Base-by-base conservation (phyloP, 1,140 invertebrate genomes). In the Dreissena rostriformis region DNA sequence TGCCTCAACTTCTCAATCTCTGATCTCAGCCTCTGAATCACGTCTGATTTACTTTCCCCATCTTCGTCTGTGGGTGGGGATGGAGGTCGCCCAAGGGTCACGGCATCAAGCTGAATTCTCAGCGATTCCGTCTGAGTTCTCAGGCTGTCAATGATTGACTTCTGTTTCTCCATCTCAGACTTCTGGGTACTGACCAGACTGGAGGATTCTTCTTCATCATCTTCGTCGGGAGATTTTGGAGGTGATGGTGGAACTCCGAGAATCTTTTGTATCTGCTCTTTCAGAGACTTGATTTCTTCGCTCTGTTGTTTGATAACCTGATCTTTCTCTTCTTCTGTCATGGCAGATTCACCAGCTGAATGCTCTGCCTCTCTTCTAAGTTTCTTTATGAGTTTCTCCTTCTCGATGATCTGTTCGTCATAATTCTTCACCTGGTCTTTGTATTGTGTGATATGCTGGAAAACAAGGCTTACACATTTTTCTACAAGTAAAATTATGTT, bases 341-440 rank as follows among this genome's bases (percentile, higher is more conserved):
- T 77, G 39, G 24, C 8, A 17, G n/a, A n/a, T 11, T 68, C n/a
- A 17, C 26, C 8, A 6, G 67, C 51, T 6, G 74, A 14, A 55
- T 63, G 73, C 28, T 79, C 76, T n/a, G 84, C 24, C 68, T 88
- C 84, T 51, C 84, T 79, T 68, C 83, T 85, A 2, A 87, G 65
- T 52, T 83, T 82, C 17, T 75, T 61, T 19, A 84, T 79, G 28
- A 83, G 80, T 49, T 76, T 29, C 14, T 83, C 82, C 52, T 87
- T 83, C n/a, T 75, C 66, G 19, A 81, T 19, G 11, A 87, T 71
- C 39, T 87, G 84, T 17, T 76, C 72, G 67, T 88, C 87, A 78
- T 79, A 72, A 17, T 72, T 53, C 51, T 51, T 79, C 24, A 79
- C 70, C 51, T 83, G 73, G 17, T 63, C 55, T 17, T 73, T 81